A percentile compares a stretch with the other conserved stretches of the same genome.
These are phyloP conservation scores for Rhodeus uyekii DNA, from an alignment of 2,797 vertebrate genomes.

Conservation along the genomic window DNA sequence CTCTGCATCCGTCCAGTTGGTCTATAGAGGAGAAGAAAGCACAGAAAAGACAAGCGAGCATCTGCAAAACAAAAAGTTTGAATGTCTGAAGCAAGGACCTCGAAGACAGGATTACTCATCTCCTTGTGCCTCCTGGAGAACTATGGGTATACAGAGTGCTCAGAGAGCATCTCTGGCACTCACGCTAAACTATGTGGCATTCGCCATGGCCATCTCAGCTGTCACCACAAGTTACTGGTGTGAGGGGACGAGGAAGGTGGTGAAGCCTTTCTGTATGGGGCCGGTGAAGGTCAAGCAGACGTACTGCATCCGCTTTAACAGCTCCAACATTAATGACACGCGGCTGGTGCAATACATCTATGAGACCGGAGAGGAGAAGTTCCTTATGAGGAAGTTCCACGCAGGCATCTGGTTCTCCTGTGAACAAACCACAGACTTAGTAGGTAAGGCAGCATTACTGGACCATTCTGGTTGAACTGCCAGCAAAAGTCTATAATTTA, in stretches of 20 bases:
- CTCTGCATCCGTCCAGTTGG: not conserved
- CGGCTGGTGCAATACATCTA: constrained; percentile 84
- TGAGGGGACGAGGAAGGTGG: constrained; percentile 83
- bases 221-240: constrained; percentile 90
- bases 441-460: constrained; percentile 74
- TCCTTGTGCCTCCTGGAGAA: constrained; percentile 55
- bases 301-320: constrained; percentile 84
- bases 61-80: constrained; percentile 67
- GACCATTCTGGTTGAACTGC: not conserved
- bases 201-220: constrained; percentile 81
- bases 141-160: constrained; percentile 72
- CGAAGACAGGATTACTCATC: constrained; percentile 73
- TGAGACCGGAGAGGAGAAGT: constrained; percentile 88
- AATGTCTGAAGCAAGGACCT: constrained; percentile 65
- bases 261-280: constrained; percentile 84
- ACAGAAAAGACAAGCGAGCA: constrained; percentile 29
- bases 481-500: too few species aligned
- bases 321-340: constrained; percentile 75
- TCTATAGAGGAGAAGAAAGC: constrained; percentile 15
- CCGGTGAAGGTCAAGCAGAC: constrained; percentile 67
- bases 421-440: constrained; percentile 77
- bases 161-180: constrained; percentile 80
- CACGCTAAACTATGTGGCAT: constrained; percentile 79
- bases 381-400: constrained; percentile 81
- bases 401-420: constrained; percentile 89